phyloP scores from a whole-genome alignment of 2,888 invertebrate genomes.

The Acleris laterana region DNA sequence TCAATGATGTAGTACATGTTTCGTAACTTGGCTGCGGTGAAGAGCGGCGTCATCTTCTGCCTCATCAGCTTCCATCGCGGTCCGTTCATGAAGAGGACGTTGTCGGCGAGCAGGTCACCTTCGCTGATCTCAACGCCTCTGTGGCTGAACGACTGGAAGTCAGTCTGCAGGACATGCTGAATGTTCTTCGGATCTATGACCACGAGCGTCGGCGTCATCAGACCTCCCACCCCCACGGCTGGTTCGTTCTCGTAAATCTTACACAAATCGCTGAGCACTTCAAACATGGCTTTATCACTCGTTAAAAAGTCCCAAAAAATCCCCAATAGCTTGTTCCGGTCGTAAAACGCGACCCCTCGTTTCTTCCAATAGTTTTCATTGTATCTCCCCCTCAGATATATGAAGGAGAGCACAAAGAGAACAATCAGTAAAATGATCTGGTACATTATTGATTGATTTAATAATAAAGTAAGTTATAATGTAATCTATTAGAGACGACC shows the following conservation, averaged over 20 bases:
- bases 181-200: conserved; percentile 55
- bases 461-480: not conserved
- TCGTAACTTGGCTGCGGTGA: conserved; percentile 64
- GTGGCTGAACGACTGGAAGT: conserved; percentile 57
- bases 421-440: conserved; percentile 9
- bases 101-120: conserved; percentile 55
- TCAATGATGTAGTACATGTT: conserved; percentile 68
- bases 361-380: conserved; percentile 63
- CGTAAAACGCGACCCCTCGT: conserved; percentile 56
- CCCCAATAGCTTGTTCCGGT: conserved; percentile 52
- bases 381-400: conserved; percentile 38
- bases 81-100: conserved; percentile 55
- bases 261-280: conserved; percentile 53
- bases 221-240: conserved; percentile 40
- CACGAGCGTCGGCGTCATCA: conserved; percentile 48
- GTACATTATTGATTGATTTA: conserved; percentile 14
- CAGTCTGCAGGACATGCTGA: conserved; percentile 51
- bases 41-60: conserved; percentile 64
- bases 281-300: conserved; percentile 51
- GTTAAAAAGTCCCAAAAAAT: conserved; percentile 54
- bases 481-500: not conserved
- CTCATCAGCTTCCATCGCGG: conserved; percentile 65
- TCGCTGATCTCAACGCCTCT: conserved; percentile 53
- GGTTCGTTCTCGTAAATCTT: conserved; percentile 54
- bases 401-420: not conserved